phyloP scores from a whole-genome alignment of 2,797 vertebrate genomes.

The Fringilla coelebs region DNA sequence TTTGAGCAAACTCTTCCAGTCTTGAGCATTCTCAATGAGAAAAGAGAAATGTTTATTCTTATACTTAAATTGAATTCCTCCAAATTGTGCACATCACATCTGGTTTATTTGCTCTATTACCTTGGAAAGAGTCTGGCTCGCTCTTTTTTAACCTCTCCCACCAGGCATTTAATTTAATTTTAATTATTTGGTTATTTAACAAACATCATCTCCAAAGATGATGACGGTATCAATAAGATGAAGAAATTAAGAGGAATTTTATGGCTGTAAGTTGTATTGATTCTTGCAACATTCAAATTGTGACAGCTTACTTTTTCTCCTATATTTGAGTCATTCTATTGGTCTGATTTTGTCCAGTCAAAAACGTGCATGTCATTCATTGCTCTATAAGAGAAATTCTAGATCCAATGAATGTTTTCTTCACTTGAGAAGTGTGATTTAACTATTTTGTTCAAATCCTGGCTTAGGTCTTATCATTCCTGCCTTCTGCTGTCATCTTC shows the following conservation, averaged over 20 bases:
- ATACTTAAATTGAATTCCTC: not conserved
- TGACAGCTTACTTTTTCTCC: not conserved
- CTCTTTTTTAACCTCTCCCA: not conserved
- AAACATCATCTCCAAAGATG: not conserved
- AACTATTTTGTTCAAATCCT: not conserved
- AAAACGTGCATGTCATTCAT: not conserved
- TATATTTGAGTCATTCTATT: not conserved
- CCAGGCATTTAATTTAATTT: not conserved
- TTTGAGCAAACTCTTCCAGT: not conserved
- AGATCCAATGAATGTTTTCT: not conserved
- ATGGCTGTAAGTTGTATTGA: not conserved
- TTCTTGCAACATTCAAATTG: not conserved
- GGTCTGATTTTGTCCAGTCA: not conserved
- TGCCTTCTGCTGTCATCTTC: not conserved
- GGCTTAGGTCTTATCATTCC: not conserved
- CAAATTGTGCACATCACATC: not conserved
- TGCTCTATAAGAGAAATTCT: not conserved
- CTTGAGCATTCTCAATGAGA: not conserved
- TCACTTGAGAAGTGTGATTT: not conserved
- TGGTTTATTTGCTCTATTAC: not conserved
- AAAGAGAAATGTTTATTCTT: not conserved
- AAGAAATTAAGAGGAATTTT: not conserved
- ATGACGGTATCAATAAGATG: not conserved
- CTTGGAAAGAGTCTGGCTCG: not conserved
- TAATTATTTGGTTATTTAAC: not conserved